Conservation (phyloP, 2,888 invertebrate species). For the Incurvaria masculella region DNA sequence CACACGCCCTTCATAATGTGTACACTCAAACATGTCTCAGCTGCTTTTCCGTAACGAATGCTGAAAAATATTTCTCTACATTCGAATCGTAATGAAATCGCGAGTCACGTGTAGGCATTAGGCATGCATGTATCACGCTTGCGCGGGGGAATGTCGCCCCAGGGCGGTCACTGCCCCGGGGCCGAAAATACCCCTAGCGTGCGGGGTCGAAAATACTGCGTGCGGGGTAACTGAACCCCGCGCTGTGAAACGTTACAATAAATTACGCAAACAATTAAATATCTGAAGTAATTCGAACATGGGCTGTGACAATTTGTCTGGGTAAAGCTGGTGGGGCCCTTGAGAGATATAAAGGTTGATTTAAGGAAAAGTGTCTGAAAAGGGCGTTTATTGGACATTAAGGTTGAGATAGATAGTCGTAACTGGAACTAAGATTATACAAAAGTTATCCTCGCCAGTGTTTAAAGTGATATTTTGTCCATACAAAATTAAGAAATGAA, state of each 20-base stretch:
- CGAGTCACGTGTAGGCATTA: not conserved
- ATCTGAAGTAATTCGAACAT: conserved; percentile 54
- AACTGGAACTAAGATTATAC: no score
- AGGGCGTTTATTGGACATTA: no score
- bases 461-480: no score
- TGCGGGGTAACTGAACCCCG: no score
- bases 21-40: no score
- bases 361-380: not conserved
- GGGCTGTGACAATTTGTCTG: conserved; percentile 58
- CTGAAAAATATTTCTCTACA: conserved; percentile 49
- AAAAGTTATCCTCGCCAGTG: no score
- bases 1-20: no score
- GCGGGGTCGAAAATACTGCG: no score
- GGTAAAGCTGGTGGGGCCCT: conserved; percentile 39
- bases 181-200: not conserved
- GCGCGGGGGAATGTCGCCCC: not conserved
- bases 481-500: no score
- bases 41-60: conserved; percentile 33
- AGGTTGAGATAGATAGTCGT: no score
- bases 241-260: conserved; percentile 22
- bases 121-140: not conserved
- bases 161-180: not conserved
- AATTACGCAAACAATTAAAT: conserved; percentile 59
- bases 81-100: conserved; percentile 25
- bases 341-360: conserved; percentile 18